These are phyloP conservation scores for Polyommatus icarus DNA, from an alignment of 2,888 invertebrate species.

Conservation along the genomic window DNA sequence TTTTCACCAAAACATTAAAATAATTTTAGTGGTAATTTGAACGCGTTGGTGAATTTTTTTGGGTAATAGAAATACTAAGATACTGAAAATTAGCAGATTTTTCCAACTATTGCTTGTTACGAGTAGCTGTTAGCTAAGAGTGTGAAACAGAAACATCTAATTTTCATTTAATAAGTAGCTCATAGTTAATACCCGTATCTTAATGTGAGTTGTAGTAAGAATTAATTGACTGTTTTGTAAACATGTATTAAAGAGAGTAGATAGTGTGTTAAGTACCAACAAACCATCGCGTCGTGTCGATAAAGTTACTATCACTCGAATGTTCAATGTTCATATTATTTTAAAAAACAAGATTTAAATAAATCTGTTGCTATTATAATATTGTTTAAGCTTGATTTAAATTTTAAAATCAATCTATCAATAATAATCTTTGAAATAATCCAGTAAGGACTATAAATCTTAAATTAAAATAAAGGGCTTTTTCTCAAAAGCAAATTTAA, in stretches of 20 bases:
- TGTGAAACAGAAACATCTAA: not conserved
- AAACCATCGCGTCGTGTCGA: not conserved
- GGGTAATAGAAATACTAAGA: not conserved
- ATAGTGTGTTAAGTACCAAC: not conserved
- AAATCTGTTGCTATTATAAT: no score
- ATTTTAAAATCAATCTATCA: no score
- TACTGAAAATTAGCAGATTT: not conserved
- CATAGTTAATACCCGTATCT: not conserved
- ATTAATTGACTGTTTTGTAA: slow-evolving; percentile 8
- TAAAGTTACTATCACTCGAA: no score
- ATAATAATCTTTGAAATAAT: no score
- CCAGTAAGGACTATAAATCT: no score
- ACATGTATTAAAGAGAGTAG: not conserved
- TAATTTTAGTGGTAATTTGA: not conserved
- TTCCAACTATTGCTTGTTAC: not conserved
- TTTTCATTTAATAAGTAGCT: slow-evolving; percentile 6
- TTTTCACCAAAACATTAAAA: no score
- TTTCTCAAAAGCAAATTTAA: no score
- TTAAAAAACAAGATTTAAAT: no score
- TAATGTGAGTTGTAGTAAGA: not conserved
- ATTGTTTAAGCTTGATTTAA: no score
- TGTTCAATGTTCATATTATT: no score
- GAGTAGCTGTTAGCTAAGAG: not conserved
- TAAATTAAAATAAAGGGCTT: no score
- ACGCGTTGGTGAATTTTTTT: no score